Evolutionary conservation across 2,888 invertebrate species (phyloP).

Genomic region (Sarcophaga subvicina): DNA sequence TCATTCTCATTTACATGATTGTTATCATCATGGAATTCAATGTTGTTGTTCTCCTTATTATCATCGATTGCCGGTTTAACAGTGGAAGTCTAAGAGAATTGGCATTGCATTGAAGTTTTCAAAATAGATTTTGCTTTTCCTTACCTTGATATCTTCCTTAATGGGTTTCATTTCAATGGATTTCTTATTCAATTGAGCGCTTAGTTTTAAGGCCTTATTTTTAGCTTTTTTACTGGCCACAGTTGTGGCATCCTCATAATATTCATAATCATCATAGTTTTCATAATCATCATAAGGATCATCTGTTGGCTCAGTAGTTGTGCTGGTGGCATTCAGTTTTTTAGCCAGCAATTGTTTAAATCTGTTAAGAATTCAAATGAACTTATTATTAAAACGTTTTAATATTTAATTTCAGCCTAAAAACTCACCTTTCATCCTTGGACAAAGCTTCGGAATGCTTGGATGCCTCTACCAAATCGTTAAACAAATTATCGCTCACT

Average conservation of each 20-base stretch:
- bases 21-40: constrained; percentile 72
- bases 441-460: constrained; percentile 76
- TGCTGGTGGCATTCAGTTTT: constrained; percentile 70
- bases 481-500: constrained; percentile 74
- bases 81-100: constrained; percentile 56
- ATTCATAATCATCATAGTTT: constrained; percentile 75
- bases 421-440: constrained; percentile 71
- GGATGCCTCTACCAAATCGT: constrained; percentile 78
- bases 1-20: constrained; percentile 72
- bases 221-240: constrained; percentile 72
- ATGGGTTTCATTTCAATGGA: constrained; percentile 72
- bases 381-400: background rate
- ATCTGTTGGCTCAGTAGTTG: constrained; percentile 70
- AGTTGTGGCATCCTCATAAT: constrained; percentile 71
- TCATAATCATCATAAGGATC: constrained; percentile 75
- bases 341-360: constrained; percentile 79
- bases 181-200: constrained; percentile 70
- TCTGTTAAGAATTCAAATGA: constrained; percentile 65
- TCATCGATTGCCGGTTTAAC: constrained; percentile 45
- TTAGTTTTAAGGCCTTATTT: constrained; percentile 47
- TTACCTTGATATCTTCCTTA: constrained; percentile 74
- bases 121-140: background rate
- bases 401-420: background rate
- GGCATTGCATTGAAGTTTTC: no score
- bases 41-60: constrained; percentile 71